Percentiles rank a stretch among this genome's conserved stretches.
Conservation (phyloP, 1,140 invertebrate species). For the Ips typographus region DNA sequence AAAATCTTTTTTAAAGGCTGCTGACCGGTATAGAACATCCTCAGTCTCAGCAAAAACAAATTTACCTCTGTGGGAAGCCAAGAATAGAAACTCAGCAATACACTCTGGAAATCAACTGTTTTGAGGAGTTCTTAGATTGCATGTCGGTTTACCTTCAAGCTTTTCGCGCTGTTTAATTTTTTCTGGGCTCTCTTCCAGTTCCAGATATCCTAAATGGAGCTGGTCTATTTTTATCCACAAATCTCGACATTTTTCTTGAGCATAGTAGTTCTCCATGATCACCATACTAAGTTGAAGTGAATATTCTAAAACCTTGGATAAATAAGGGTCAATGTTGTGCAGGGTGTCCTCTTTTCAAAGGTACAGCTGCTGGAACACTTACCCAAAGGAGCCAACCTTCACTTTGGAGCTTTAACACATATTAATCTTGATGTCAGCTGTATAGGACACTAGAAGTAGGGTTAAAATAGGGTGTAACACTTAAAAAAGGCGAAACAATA, state of each 20-base stretch:
- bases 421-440: no score
- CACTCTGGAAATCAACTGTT: conserved; percentile 58
- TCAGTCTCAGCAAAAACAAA: conserved; percentile 73
- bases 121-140: neutral
- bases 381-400: no score
- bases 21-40: conserved; percentile 71
- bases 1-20: conserved; percentile 68
- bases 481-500: no score
- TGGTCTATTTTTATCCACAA: conserved; percentile 69
- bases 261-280: conserved; percentile 46
- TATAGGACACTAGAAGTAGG: no score
- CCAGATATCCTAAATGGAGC: conserved; percentile 70
- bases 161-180: conserved; percentile 72
- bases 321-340: no score
- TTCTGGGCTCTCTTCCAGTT: conserved; percentile 73
- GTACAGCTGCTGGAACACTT: no score
- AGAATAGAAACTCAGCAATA: conserved; percentile 73
- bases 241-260: conserved; percentile 59
- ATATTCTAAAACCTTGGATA: no score
- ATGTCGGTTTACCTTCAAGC: conserved; percentile 64
- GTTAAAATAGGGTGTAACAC: no score
- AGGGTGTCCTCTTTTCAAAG: no score
- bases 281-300: conserved; percentile 36
- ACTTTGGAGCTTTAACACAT: no score
- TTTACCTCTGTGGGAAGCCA: conserved; percentile 78